Base-by-base conservation (phyloP, 1,140 invertebrate genomes). In the Drosophila kikkawai region DNA sequence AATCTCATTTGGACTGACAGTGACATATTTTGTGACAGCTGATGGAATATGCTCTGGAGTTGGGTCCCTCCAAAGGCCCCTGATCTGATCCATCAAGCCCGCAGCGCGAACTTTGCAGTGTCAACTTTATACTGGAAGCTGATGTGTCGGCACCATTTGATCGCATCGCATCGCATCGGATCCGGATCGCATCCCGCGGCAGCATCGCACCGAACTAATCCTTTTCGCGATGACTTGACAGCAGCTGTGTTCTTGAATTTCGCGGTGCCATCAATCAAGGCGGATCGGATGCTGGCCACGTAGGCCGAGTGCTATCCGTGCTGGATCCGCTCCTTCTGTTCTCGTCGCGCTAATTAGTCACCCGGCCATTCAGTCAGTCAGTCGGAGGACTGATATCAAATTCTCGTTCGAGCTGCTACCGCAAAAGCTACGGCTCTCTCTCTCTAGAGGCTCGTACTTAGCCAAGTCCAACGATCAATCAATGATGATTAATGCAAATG, bases 181-280 rank as follows among this genome's bases (percentile, higher is more conserved):
- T 37, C 56, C 69, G 37, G 48, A 22, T 37, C 56, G 11, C 19
- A 19, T 51, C 58, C n/a, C 39, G 17, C 44, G 12, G 13, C 39
- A 44, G n/a, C 57, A n/a, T 7, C 41, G n/a, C 57, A 58, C 76
- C 69, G 64, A 48, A 73, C 91, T 92, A 92, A 92, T 92, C 91
- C 91, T 92, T 92, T 92, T 91, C 91, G 83, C 91, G 91, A 88
- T 80, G 84, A 91, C 91, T 92, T 92, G 91, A 92, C 91, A 92
- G 91, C 81, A 88, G 86, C 65, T 69, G 67, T 59, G 69, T 92
- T 92, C 91, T 92, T 92, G 90, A 88, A 91, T 92, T 92, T 92
- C 84, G 86, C 91, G 91, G 84, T 92, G 91, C 91, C 91, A 92
- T 92, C 91, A 92, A 92, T 92, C 91, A 92, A 77, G 90, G 53